phyloP scores from a whole-genome alignment of 2,797 vertebrate genomes.

The Nyctalus aviator region DNA sequence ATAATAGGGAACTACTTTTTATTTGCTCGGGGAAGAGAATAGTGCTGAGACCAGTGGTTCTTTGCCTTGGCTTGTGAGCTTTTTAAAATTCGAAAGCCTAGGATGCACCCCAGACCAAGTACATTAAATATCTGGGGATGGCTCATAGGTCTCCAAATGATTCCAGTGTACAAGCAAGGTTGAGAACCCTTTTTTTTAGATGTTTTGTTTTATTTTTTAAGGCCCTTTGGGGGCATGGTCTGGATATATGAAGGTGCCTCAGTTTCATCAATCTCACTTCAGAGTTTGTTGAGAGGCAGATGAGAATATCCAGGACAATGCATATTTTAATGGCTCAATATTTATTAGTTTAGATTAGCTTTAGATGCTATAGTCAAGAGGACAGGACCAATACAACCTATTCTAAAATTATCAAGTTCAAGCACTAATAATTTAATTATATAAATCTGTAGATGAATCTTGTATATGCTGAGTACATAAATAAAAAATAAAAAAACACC shows the following conservation, averaged over 20 bases:
- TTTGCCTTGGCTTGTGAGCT: background rate
- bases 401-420: slow-evolving; percentile 2
- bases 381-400: background rate
- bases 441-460: background rate
- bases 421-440: slow-evolving; percentile 27
- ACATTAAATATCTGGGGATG: background rate
- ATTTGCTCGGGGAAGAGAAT: background rate
- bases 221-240: background rate
- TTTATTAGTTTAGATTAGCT: slow-evolving; percentile 24
- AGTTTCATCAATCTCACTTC: slow-evolving; percentile 12
- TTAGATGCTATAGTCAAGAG: background rate
- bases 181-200: background rate
- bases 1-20: background rate
- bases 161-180: background rate
- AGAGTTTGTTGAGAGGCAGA: slow-evolving; percentile 29
- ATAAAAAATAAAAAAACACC: background rate
- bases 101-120: background rate
- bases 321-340: background rate
- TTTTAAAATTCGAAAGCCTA: slow-evolving; percentile 3
- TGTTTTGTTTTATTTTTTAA: slow-evolving; percentile 33
- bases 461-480: background rate
- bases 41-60: background rate
- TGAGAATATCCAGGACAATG: background rate
- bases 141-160: background rate
- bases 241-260: background rate